phyloP scores from a whole-genome alignment of 2,888 invertebrate species.

The Meteorus colon region DNA sequence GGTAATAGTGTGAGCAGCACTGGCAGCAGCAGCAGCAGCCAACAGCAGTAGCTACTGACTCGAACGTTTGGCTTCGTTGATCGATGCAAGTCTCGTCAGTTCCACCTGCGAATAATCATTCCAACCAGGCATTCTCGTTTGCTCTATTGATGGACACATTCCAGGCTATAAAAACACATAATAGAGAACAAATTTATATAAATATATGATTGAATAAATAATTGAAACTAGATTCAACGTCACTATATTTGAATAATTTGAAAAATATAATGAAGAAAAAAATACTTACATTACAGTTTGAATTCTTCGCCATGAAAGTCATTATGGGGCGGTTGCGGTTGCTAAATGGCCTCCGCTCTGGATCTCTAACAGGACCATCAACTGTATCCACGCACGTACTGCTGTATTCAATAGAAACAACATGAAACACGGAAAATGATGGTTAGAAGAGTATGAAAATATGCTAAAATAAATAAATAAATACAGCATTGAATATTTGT shows the following conservation, averaged over 20 bases:
- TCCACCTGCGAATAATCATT: slow-evolving; percentile 66
- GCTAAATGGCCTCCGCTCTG: slow-evolving; percentile 72
- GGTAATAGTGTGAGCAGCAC: slow-evolving; percentile 20
- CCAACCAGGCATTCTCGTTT: slow-evolving; percentile 67
- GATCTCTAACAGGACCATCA: slow-evolving; percentile 72
- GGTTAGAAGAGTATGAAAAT: slow-evolving; percentile 37
- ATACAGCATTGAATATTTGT: slow-evolving; percentile 16
- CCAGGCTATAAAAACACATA: slow-evolving; percentile 49
- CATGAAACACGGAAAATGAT: background rate
- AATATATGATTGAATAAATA: background rate
- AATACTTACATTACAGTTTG: slow-evolving; percentile 67
- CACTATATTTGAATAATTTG: background rate
- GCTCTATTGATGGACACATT: slow-evolving; percentile 66
- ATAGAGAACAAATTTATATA: slow-evolving; percentile 19
- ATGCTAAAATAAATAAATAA: slow-evolving; percentile 43
- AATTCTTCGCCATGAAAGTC: slow-evolving; percentile 72
- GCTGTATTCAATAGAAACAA: slow-evolving; percentile 43
- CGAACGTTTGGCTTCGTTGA: slow-evolving; percentile 67
- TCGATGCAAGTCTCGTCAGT: slow-evolving; percentile 66
- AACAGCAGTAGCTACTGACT: slow-evolving; percentile 59
- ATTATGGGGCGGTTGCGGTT: slow-evolving; percentile 71
- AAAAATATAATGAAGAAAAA: background rate
- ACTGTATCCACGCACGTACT: slow-evolving; percentile 71
- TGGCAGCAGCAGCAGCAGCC: slow-evolving; percentile 1
- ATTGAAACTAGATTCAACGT: background rate